Percentiles rank a stretch among this genome's conserved stretches.
These are phyloP conservation scores for Peromyscus leucopus DNA, from an alignment of 2,113 vertebrate species.

Conservation along the genomic window DNA sequence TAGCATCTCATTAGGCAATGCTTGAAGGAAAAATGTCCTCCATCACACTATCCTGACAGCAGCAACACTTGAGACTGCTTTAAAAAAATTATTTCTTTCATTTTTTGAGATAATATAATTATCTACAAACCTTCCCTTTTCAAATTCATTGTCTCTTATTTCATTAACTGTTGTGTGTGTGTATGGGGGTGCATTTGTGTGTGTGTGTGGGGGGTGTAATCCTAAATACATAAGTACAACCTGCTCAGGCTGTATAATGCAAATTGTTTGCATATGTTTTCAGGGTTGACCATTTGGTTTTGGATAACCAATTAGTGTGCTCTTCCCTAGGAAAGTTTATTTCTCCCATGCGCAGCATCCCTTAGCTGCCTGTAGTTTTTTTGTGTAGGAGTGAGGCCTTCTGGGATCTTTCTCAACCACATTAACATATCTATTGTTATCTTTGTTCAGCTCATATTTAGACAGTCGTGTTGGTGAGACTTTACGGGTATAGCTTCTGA, in stretches of 20 bases:
- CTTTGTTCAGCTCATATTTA: background rate
- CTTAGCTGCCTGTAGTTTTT: background rate
- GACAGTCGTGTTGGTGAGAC: background rate
- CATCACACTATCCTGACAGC: background rate
- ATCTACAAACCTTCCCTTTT: background rate
- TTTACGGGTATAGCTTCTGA: background rate
- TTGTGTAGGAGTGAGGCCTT: background rate
- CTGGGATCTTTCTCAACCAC: background rate
- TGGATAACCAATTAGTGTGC: background rate
- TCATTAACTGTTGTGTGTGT: background rate
- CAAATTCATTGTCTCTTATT: background rate
- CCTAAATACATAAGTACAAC: background rate
- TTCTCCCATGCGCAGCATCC: background rate
- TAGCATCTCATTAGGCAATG: background rate
- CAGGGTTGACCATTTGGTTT: background rate
- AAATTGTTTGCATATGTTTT: background rate
- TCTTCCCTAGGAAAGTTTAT: background rate
- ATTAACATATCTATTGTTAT: background rate
- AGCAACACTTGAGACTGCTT: background rate
- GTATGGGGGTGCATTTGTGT: background rate
- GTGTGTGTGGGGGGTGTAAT: background rate
- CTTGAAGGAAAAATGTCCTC: background rate
- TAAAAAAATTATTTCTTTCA: background rate
- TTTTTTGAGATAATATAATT: background rate
- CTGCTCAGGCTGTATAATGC: background rate